phyloP scores from a whole-genome alignment of 2,797 vertebrate species.

The Holocentrus rufus region DNA sequence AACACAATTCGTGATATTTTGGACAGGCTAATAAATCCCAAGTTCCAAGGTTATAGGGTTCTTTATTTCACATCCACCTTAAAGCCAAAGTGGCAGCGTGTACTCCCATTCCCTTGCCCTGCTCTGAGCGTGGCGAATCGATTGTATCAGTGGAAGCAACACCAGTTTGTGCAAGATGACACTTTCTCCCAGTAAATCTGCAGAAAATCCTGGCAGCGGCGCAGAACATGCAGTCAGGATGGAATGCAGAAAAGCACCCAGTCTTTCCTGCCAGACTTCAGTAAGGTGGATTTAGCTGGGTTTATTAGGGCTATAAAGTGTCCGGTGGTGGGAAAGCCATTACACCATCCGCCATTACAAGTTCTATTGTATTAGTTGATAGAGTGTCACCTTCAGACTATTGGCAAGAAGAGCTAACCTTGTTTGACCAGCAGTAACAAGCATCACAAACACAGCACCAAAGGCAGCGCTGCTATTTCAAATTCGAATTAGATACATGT shows the following conservation, averaged over 20 bases:
- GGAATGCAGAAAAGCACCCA: slow-evolving; percentile 73
- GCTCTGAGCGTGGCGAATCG: slow-evolving; percentile 86
- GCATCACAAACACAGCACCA: neutral
- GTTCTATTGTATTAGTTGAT: slow-evolving; percentile 47
- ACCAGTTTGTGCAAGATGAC: slow-evolving; percentile 85
- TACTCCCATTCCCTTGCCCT: slow-evolving; percentile 65
- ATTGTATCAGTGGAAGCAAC: slow-evolving; percentile 88
- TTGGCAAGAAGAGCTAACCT: slow-evolving; percentile 22
- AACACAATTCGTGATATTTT: slow-evolving; percentile 45
- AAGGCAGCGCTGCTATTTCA: neutral
- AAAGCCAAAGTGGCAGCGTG: slow-evolving; percentile 62
- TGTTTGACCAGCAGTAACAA: slow-evolving; percentile 26
- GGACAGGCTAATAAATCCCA: slow-evolving; percentile 73
- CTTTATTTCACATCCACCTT: slow-evolving; percentile 79
- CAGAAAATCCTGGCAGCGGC: slow-evolving; percentile 83
- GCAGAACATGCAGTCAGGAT: slow-evolving; percentile 79
- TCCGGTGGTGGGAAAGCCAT: slow-evolving; percentile 76
- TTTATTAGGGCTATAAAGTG: slow-evolving; percentile 79
- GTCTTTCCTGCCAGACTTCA: slow-evolving; percentile 73
- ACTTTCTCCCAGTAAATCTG: slow-evolving; percentile 86
- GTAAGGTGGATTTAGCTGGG: slow-evolving; percentile 78
- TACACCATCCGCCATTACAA: slow-evolving; percentile 54
- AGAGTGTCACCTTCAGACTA: slow-evolving; percentile 36
- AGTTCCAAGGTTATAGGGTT: slow-evolving; percentile 71
- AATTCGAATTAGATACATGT: neutral